Evolutionary conservation across 64 coral and sea anemone genomes (phyloP).

Genomic region (Orbicella faveolata): DNA sequence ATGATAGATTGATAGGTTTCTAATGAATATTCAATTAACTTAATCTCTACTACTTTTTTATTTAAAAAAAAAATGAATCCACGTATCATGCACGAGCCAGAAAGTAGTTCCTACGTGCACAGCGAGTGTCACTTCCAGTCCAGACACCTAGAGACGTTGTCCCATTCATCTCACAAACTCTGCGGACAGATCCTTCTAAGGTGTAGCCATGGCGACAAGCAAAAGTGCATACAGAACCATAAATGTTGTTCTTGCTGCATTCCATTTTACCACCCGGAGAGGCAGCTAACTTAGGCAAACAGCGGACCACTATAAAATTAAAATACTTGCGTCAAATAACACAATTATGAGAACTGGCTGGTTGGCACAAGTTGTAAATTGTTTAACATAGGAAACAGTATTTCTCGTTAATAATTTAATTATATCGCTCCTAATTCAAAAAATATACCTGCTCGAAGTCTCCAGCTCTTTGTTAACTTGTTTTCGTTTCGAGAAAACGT

Average conservation of each 20-base stretch:
- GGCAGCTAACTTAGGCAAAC: slow-evolving; percentile 6
- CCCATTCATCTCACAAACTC: slow-evolving; percentile 37
- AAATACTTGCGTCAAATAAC: not conserved
- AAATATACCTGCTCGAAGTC: too few species aligned
- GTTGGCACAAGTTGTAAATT: too few species aligned
- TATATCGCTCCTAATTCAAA: too few species aligned
- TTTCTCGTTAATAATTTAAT: too few species aligned
- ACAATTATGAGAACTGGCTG: not conserved
- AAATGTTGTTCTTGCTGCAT: slow-evolving; percentile 28
- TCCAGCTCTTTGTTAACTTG: too few species aligned
- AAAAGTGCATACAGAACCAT: slow-evolving; percentile 35
- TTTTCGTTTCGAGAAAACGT: too few species aligned
- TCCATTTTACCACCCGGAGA: slow-evolving; percentile 23
- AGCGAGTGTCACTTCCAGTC: slow-evolving; percentile 46
- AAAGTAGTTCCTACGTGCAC: slow-evolving; percentile 16
- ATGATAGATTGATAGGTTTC: too few species aligned
- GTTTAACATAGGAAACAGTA: too few species aligned
- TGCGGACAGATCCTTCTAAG: slow-evolving; percentile 7
- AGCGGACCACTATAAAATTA: slow-evolving; percentile 8
- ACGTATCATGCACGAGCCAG: not conserved
- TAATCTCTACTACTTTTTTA: too few species aligned
- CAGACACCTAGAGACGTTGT: not conserved
- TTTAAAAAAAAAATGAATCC: too few species aligned
- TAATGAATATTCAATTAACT: too few species aligned
- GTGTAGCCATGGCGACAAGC: slow-evolving; percentile 31